A percentile compares a stretch with the other conserved stretches of the same genome.
Conservation (phyloP, 2,888 invertebrate species). For the Drosophila greeni region DNA sequence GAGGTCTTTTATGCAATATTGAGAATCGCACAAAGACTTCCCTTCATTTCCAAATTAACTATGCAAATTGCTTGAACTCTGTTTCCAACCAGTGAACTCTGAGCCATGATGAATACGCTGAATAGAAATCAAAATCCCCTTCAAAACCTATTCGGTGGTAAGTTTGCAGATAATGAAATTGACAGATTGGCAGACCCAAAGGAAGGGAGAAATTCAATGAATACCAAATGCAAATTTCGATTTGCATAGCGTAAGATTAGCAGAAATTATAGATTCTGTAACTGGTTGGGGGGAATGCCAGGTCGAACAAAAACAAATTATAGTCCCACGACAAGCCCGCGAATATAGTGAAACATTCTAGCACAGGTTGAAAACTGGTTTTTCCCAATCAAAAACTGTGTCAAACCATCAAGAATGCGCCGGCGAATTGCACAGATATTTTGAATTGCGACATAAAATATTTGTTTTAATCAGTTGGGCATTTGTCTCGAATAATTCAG, state of each 20-base stretch:
- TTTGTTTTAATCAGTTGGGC: conserved; percentile 44
- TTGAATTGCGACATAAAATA: conserved; percentile 38
- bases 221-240: conserved; percentile 27
- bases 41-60: not conserved
- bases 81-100: conserved; percentile 16
- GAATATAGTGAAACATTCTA: conserved; percentile 36
- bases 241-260: conserved; percentile 27
- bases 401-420: conserved; percentile 48
- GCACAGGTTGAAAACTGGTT: conserved; percentile 53
- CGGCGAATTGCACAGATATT: conserved; percentile 47
- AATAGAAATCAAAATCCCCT: conserved; percentile 17
- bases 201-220: conserved; percentile 29
- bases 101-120: conserved; percentile 5
- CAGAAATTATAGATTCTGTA: conserved; percentile 29
- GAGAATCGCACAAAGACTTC: conserved; percentile 6
- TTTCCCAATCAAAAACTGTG: conserved; percentile 41
- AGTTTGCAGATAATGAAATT: conserved; percentile 13
- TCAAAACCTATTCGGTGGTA: conserved; percentile 5
- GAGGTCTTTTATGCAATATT: conserved; percentile 15
- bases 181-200: conserved; percentile 24
- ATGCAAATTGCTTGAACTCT: conserved; percentile 34
- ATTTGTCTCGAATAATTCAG: conserved; percentile 33
- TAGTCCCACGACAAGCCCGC: conserved; percentile 24
- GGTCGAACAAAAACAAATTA: conserved; percentile 17
- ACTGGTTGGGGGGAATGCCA: conserved; percentile 32